These are phyloP conservation scores for Graphium colonna DNA, from an alignment of 2,888 invertebrate genomes.

Conservation along the genomic window DNA sequence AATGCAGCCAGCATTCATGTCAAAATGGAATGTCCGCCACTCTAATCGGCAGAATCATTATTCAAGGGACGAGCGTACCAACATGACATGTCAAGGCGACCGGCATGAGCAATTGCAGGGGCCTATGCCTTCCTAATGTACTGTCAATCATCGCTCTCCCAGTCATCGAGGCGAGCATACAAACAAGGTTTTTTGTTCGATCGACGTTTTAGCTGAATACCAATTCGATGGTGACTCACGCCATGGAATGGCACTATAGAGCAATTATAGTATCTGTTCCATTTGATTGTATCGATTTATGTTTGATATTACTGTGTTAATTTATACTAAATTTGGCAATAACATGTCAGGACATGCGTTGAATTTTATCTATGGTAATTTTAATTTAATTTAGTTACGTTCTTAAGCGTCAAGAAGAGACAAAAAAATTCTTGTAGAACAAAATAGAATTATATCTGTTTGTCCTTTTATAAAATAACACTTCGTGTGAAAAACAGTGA, in stretches of 20 bases:
- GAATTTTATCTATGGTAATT: no score
- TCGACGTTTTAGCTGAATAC: constrained; percentile 48
- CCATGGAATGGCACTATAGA: constrained; percentile 23
- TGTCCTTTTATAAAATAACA: no score
- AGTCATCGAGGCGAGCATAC: constrained; percentile 45
- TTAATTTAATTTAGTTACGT: no score
- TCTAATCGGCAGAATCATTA: constrained; percentile 39
- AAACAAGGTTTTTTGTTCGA: constrained; percentile 56
- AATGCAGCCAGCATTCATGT: constrained; percentile 8
- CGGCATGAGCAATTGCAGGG: constrained; percentile 52
- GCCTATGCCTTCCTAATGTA: constrained; percentile 61
- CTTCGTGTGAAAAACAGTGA: no score
- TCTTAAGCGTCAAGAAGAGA: no score
- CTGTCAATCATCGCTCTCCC: constrained; percentile 69
- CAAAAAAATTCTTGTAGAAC: no score
- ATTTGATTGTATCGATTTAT: not conserved
- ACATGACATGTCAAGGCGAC: constrained; percentile 54
- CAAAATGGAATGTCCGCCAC: constrained; percentile 14
- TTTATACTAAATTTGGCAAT: constrained; percentile 3
- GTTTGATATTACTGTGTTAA: not conserved
- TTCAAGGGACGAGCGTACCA: constrained; percentile 45
- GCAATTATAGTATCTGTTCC: constrained; percentile 1
- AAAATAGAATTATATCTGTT: no score
- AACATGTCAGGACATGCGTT: no score
- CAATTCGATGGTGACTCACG: constrained; percentile 58